Percentiles rank a stretch among this genome's conserved stretches.
Conservation (phyloP, 2,888 invertebrate genomes). For the Neria commutata region DNA sequence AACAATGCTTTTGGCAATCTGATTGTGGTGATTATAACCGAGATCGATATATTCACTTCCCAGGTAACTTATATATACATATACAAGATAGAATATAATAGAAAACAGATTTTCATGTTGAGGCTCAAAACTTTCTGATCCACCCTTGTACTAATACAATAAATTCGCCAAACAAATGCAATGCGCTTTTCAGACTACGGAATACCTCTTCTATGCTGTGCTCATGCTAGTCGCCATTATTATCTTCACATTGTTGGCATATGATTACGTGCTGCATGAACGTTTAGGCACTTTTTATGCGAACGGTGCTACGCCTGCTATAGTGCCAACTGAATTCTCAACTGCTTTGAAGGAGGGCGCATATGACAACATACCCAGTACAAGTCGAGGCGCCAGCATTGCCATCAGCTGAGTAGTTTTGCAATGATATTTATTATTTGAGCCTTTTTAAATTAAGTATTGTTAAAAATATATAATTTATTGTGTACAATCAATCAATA, state of each 20-base stretch:
- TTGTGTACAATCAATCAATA: conserved; percentile 7
- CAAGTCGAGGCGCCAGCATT: conserved; percentile 30
- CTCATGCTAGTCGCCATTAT: conserved; percentile 56
- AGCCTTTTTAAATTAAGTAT: background rate
- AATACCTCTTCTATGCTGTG: conserved; percentile 58
- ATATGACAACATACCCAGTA: conserved; percentile 38
- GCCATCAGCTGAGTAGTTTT: background rate
- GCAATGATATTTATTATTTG: background rate
- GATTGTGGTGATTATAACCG: conserved; percentile 56
- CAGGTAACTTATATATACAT: conserved; percentile 35
- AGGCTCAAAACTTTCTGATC: no score
- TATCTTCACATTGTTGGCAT: conserved; percentile 54
- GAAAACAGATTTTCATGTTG: no score
- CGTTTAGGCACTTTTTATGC: conserved; percentile 29
- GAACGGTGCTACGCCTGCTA: background rate
- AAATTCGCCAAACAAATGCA: no score
- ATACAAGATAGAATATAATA: no score
- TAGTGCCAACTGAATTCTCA: conserved; percentile 9
- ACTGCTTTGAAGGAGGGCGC: conserved; percentile 9
- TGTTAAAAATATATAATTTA: conserved; percentile 1
- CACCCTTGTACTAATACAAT: no score
- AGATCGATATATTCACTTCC: conserved; percentile 47
- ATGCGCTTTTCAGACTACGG: conserved; percentile 45
- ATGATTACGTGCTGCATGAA: conserved; percentile 51
- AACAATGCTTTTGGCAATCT: conserved; percentile 62